Evolutionary conservation across 2,888 invertebrate genomes (phyloP).

Genomic region (Lutraria lutraria): DNA sequence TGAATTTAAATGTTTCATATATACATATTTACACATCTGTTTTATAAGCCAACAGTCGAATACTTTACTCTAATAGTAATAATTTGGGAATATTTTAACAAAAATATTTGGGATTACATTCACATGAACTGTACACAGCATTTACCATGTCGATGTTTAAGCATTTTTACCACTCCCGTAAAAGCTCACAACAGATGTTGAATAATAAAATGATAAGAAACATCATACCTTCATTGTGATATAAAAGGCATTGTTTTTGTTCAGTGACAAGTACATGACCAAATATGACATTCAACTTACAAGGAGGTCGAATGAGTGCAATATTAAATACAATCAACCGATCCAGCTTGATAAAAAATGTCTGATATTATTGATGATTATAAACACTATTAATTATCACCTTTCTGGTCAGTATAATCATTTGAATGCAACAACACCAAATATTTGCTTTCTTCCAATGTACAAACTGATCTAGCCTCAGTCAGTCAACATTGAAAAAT

Average conservation of each 20-base stretch:
- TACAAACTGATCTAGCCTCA: neutral
- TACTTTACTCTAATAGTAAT: constrained; percentile 17
- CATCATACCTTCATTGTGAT: neutral
- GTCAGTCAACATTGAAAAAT: neutral
- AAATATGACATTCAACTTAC: neutral
- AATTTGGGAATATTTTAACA: constrained; percentile 40
- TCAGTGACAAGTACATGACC: constrained; percentile 4
- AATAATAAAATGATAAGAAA: neutral
- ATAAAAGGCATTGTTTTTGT: neutral
- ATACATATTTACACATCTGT: constrained; percentile 51
- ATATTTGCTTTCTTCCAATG: neutral
- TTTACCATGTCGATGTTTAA: neutral
- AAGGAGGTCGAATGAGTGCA: neutral
- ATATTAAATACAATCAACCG: neutral
- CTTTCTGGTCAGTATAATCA: too few relatives aligned
- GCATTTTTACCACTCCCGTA: neutral
- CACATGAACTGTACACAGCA: constrained; percentile 37
- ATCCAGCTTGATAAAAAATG: neutral
- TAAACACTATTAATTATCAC: neutral
- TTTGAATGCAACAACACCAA: too few relatives aligned
- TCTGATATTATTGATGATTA: neutral
- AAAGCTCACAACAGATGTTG: neutral
- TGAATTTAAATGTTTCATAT: constrained; percentile 56
- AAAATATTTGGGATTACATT: neutral
- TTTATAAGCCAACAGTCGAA: constrained; percentile 35